Base-by-base conservation (phyloP, 2,888 invertebrate species). In the Apantesis nais region DNA sequence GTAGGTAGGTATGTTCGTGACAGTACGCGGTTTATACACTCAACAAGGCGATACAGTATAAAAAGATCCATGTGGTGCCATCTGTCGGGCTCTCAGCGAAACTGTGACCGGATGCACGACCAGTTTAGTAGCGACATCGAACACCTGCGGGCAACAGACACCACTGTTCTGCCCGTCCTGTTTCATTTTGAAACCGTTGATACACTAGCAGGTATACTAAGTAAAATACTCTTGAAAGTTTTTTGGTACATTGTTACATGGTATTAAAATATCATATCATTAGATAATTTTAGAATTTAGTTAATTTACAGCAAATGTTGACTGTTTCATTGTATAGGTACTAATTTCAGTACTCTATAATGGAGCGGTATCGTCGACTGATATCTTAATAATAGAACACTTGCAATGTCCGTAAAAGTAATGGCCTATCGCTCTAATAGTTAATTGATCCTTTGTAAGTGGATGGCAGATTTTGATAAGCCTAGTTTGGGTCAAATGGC, bases 41-140 rank as follows among this genome's bases (percentile, higher is more conserved):
- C 29, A 74, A 70, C 68, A 58, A 67, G 58, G 65, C 62, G 69
- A 79, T 76, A 76, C 73, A 75, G 75, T 75, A n/a, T 52, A 77
- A 74, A 72, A 79, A 74, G 84, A 82, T 83, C 83, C 86, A 76
- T 75, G 86, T 86, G 85, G 83, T 91, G 93, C 93, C 94, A 94
- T 94, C 94, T 94, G 94, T 89, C 85, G 87, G 82, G 74, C 86
- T 85, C 78, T 74, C 78, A 78, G 83, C 81, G 83, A 84, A 79
- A 80, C 85, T 78, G 79, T 78, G 89, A 89, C 94, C 94, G 94
- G 94, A 94, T 94, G 86, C 93, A 87, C 88, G 90, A 95, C 94
- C 94, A 93, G 94, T 95, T 94, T 91, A 86, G 85, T 88, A 87
- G 88, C 86, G 91, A 92, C 90, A 91, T 87, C 86, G 89, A 89